Base-by-base conservation (phyloP, 1,140 invertebrate species). In the Sarcophaga peregrina region DNA sequence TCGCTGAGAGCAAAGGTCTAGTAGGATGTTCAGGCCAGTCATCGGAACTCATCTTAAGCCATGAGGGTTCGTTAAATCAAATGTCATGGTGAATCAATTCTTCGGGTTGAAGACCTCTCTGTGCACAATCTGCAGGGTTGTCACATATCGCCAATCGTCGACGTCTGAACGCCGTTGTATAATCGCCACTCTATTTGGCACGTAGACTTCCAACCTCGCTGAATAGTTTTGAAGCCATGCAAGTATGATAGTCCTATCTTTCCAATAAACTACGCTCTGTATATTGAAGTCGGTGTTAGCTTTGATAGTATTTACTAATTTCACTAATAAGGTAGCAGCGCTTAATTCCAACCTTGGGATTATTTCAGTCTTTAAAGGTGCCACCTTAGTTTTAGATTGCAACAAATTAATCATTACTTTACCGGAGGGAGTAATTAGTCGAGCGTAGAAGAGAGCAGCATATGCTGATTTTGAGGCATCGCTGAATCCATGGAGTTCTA, bases 241-340 rank as follows among this genome's bases (percentile, higher is more conserved):
- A 8, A 91, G 83, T 3, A 85, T 86, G 17, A 91, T 86, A 15
- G 82, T 87, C 0, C 89, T 90, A 86, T 91, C 90, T 2, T 87
- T 85, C 85, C 85, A 84, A 47, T 52, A 82, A 15, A 54, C 37
- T 8, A 62, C 8, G 5, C 76, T 62, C 3, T 20, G 47, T 15
- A 84, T 75, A 8, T 72, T 11, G 10, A 83, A 54, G 8, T 84
- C 74, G 8, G 86, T 20, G 15, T 82, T 15, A 4, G 72, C 45
- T 54, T 82, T 46, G 9, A 89, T 80, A 10, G 82, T 83, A 72
- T 82, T 46, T 9, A 86, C 73, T 20, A 90, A 83, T 84, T 86
- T 68, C 9, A 85, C 82, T 45, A 90, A 50, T 45, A 90, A 72
- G 5, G 87, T 8, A 45, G 90, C 89, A 11, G 82, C 86, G 78